phyloP scores from a whole-genome alignment of 2,113 vertebrate genomes.

The Sinocyclocheilus anophthalmus region DNA sequence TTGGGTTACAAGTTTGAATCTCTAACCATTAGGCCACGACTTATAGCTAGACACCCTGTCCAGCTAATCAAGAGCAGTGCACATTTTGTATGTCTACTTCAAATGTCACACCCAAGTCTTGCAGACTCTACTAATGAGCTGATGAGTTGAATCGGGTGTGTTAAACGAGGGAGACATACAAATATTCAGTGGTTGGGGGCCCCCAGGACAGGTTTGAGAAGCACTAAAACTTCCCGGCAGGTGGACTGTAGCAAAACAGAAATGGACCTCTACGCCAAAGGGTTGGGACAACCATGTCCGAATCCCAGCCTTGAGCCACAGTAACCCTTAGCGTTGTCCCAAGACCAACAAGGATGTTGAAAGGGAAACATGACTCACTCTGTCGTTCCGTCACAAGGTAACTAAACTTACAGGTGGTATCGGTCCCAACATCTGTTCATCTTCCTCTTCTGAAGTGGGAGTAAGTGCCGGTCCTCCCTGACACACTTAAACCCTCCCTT shows the following conservation, averaged over 20 bases:
- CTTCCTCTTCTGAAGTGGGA: constrained; percentile 76
- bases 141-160: neutral
- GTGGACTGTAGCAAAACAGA: neutral
- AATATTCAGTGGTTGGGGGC: neutral
- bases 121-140: neutral
- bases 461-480: constrained; percentile 74
- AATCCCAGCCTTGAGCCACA: neutral
- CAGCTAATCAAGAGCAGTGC: neutral
- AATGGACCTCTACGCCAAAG: neutral
- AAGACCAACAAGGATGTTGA: neutral
- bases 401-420: constrained; percentile 64
- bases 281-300: neutral
- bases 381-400: neutral
- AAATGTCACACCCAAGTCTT: too few relatives aligned
- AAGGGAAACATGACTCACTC: neutral
- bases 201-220: neutral
- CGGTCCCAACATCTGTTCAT: constrained; percentile 68
- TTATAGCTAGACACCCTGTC: neutral
- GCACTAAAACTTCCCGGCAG: neutral
- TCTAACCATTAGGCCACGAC: too few relatives aligned
- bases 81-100: too few relatives aligned
- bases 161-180: neutral
- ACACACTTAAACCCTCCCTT: constrained; percentile 68
- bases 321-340: neutral
- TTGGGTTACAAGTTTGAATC: too few relatives aligned